Evolutionary conservation across 2,797 vertebrate species (phyloP).

Genomic region (Bradypodion ventrale): DNA sequence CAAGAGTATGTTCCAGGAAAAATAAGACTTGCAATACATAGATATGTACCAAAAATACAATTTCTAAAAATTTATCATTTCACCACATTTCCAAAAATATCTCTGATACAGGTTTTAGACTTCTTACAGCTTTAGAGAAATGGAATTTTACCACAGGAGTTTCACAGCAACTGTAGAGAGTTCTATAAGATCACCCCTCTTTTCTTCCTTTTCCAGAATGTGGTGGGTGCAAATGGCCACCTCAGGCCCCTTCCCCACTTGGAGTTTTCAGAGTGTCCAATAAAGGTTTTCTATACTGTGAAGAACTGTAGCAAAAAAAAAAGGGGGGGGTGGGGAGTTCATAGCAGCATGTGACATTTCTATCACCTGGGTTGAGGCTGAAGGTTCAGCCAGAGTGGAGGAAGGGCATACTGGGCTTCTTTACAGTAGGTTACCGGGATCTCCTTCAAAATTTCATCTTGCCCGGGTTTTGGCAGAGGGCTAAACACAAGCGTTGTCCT

Average conservation of each 20-base stretch:
- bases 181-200: background rate
- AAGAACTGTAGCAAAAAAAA: background rate
- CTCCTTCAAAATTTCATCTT: background rate
- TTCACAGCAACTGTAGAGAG: conserved; percentile 24
- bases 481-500: background rate
- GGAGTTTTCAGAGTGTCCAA: background rate
- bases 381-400: background rate
- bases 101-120: too few relatives aligned
- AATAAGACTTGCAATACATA: too few relatives aligned
- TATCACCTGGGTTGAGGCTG: background rate
- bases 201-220: background rate
- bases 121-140: conserved; percentile 24
- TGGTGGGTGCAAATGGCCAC: background rate
- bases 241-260: too few relatives aligned
- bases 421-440: background rate
- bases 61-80: too few relatives aligned
- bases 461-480: background rate
- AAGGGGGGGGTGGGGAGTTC: background rate
- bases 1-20: too few relatives aligned
- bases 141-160: conserved; percentile 11
- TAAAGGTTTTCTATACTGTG: background rate
- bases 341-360: background rate
- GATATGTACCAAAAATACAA: too few relatives aligned
- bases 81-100: too few relatives aligned
- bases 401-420: background rate